A percentile compares a stretch with the other conserved stretches of the same genome.
phyloP scores from a whole-genome alignment of 1,140 invertebrate species.

The Hycleus phaleratus region DNA sequence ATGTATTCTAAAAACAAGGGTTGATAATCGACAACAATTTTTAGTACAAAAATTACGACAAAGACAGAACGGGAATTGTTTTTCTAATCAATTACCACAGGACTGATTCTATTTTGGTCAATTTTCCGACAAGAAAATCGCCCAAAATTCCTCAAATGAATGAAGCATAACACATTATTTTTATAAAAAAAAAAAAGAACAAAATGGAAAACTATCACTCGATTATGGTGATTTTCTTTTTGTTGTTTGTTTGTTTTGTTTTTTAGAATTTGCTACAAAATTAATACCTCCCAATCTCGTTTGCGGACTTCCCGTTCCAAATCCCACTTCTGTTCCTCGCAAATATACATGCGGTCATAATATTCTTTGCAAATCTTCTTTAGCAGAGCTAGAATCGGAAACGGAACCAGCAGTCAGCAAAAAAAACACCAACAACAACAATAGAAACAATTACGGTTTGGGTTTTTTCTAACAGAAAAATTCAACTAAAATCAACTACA shows the following conservation, averaged over 20 bases:
- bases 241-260: slow-evolving; percentile 34
- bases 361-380: slow-evolving; percentile 90
- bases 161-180: slow-evolving; percentile 16
- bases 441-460: not conserved
- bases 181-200: slow-evolving; percentile 2
- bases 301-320: slow-evolving; percentile 98
- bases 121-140: slow-evolving; percentile 1
- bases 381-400: slow-evolving; percentile 62
- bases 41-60: not conserved
- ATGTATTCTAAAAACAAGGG: slow-evolving; percentile 25
- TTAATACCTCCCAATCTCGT: slow-evolving; percentile 92
- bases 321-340: slow-evolving; percentile 99
- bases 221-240: slow-evolving; percentile 4
- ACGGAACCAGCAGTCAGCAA: slow-evolving; percentile 37
- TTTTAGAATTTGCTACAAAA: too few species aligned
- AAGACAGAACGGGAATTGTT: not conserved
- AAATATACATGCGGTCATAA: slow-evolving; percentile 89
- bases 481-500: too few species aligned
- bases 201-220: not conserved
- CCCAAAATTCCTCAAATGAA: slow-evolving; percentile 6
- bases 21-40: not conserved
- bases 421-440: not conserved
- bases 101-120: slow-evolving; percentile 20
- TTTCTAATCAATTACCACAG: slow-evolving; percentile 16
- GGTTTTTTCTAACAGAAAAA: not conserved